These are phyloP conservation scores for Parelbella ahira DNA, from an alignment of 2,888 invertebrate genomes.

Conservation along the genomic window DNA sequence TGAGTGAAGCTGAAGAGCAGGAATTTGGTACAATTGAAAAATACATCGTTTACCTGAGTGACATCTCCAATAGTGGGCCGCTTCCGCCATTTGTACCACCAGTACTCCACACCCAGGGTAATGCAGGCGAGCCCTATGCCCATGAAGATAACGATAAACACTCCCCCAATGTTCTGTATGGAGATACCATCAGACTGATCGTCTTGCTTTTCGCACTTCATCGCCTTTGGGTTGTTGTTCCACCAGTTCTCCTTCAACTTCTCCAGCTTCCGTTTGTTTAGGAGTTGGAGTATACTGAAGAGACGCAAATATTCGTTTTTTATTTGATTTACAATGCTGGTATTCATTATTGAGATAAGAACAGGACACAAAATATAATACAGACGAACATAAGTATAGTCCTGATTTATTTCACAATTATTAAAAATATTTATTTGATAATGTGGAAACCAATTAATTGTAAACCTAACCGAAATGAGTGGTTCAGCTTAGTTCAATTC, in stretches of 20 bases:
- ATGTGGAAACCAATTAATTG: too few relatives aligned
- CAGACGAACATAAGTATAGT: too few relatives aligned
- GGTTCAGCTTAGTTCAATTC: too few relatives aligned
- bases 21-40: too few relatives aligned
- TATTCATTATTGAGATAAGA: too few relatives aligned
- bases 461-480: too few relatives aligned
- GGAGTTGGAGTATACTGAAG: constrained; percentile 91
- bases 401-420: too few relatives aligned
- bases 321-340: too few relatives aligned
- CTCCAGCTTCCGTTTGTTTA: constrained; percentile 96
- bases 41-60: constrained; percentile 80
- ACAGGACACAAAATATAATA: too few relatives aligned
- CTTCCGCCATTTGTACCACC: constrained; percentile 92
- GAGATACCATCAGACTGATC: constrained; percentile 98
- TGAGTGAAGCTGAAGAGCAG: too few relatives aligned
- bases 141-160: constrained; percentile 98
- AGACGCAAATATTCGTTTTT: neutral
- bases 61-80: constrained; percentile 82
- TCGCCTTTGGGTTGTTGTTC: constrained; percentile 90
- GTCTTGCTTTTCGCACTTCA: constrained; percentile 91
- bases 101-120: constrained; percentile 95
- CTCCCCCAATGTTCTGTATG: constrained; percentile 98
- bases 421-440: too few relatives aligned
- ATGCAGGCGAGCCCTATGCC: constrained; percentile 95
- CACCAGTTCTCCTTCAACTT: constrained; percentile 98